phyloP scores from a whole-genome alignment of 2,888 invertebrate species.

The Synanthedon tipuliformis region DNA sequence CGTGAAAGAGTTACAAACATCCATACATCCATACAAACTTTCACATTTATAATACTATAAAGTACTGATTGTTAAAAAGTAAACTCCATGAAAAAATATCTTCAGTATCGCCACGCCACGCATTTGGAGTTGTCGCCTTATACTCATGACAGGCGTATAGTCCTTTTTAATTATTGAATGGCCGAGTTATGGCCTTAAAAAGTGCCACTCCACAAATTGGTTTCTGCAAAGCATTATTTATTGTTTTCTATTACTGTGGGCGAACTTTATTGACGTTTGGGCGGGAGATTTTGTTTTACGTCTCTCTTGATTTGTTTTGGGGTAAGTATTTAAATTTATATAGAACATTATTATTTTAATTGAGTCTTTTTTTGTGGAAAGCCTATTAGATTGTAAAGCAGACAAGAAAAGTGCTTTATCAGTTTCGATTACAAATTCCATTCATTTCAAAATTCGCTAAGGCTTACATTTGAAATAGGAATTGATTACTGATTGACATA shows the following conservation, averaged over 20 bases:
- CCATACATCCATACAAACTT: too few species aligned
- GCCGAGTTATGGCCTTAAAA: constrained; percentile 7
- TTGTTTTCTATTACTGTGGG: constrained; percentile 1
- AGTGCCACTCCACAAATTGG: constrained; percentile 9
- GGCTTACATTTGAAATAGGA: too few species aligned
- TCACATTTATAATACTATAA: too few species aligned
- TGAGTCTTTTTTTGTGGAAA: neutral
- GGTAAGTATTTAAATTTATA: neutral
- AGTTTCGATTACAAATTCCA: too few species aligned
- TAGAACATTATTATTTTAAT: neutral
- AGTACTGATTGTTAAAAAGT: too few species aligned
- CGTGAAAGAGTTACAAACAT: too few species aligned
- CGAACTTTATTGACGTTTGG: neutral
- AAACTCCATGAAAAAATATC: too few species aligned
- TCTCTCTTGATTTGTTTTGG: neutral
- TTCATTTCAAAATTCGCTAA: too few species aligned
- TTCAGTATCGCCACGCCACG: too few species aligned
- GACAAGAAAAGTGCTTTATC: too few species aligned
- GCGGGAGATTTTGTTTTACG: neutral
- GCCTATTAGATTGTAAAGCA: too few species aligned
- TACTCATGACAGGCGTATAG: neutral
- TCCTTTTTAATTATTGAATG: constrained; percentile 7
- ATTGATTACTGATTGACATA: too few species aligned
- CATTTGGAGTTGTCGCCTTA: neutral
- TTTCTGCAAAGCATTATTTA: constrained; percentile 7